Base-by-base conservation (phyloP, 2,113 vertebrate genomes). In the Lasiurus borealis region DNA sequence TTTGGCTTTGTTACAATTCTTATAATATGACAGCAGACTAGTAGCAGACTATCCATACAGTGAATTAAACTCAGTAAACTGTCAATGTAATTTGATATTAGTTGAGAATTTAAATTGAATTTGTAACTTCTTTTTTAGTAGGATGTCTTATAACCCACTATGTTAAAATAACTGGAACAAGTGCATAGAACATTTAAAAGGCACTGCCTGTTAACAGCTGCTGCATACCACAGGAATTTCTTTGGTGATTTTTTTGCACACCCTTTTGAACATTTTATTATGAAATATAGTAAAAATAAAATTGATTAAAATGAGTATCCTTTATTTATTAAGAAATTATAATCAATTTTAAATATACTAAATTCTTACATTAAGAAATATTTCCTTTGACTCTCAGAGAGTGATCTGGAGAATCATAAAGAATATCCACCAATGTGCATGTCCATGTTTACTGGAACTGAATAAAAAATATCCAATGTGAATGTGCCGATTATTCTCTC, bases 1-100 rank as follows among this genome's bases (percentile, higher is more conserved):
- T 27, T 9, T 16, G 25, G n/a, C 15, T 44, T 96, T 95, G 36
- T 96, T 91, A 95, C 52, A 93, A 81, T 4, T 90, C 21, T 52
- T 90, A 88, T 76, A 90, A 81, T 6, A 3, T 66, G 59, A 14
- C 9, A 73, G 54, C 62, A 86, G 31, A 69, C 29, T 71, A 64
- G 48, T 59, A 64, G 27, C 27, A 86, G 25, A 25, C 46, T 84
- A 15, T 36, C 8, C 31, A 86, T 14, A 72, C 31, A 75, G 8
- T 87, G 66, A 86, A 84, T 75, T 44, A 71, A 93, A 69, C 10
- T 89, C 71, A 84, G 19, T 44, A 34, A 95, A 86, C 57, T 92
- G 57, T 84, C 54, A 68, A n/a, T n/a, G 57, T 80, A 87, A 87
- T 21, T 83, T 88, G 27, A 57, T 76, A 85, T 76, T 75, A 88